These are phyloP conservation scores for Lepus timidus DNA, from an alignment of 2,113 vertebrate genomes.

Conservation along the genomic window DNA sequence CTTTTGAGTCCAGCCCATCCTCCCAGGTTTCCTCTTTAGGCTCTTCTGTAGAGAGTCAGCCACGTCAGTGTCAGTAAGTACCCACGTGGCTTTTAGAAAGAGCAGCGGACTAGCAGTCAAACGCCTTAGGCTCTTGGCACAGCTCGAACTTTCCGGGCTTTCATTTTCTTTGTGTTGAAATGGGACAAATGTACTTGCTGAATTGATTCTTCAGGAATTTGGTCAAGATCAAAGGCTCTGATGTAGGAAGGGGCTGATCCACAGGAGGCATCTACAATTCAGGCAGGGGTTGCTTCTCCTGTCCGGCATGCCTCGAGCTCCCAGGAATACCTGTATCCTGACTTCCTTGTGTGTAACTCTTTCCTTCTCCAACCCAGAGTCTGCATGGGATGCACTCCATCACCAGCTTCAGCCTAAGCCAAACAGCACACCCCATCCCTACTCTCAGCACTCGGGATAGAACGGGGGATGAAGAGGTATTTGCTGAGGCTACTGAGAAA, in stretches of 20 bases:
- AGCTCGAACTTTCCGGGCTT: neutral
- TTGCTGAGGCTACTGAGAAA: neutral
- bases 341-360: neutral
- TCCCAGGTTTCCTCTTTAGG: neutral
- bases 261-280: neutral
- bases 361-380: neutral
- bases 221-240: neutral
- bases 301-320: neutral
- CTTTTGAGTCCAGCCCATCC: neutral
- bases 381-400: neutral
- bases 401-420: neutral
- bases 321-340: neutral
- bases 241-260: neutral
- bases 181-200: neutral
- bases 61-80: neutral
- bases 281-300: neutral
- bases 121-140: neutral
- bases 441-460: neutral
- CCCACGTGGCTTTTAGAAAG: neutral
- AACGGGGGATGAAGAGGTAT: neutral
- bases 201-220: neutral
- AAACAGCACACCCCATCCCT: neutral
- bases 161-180: neutral
- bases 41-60: neutral
- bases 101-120: neutral